These are phyloP conservation scores for Alloscopus bannaensis DNA, from an alignment of 2,888 invertebrate genomes.

Conservation along the genomic window DNA sequence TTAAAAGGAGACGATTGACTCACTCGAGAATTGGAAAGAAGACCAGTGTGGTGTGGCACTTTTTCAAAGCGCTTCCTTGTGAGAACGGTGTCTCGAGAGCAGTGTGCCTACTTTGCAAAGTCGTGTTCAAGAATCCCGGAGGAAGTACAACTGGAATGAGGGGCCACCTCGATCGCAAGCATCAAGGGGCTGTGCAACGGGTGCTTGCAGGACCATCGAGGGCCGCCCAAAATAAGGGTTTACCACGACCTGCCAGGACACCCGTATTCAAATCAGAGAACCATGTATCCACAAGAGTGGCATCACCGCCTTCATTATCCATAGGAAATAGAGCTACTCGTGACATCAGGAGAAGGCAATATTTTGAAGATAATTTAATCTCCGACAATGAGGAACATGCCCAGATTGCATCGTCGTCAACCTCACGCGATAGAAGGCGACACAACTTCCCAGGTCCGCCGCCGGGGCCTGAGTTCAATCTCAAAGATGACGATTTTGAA, in stretches of 20 bases:
- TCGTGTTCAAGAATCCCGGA: conserved; percentile 60
- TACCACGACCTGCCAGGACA: not conserved
- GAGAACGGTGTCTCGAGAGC: conserved; percentile 53
- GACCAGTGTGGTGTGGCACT: conserved; percentile 67
- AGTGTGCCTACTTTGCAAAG: conserved; percentile 57
- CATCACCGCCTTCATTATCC: conserved; percentile 29
- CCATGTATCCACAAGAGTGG: conserved; percentile 1
- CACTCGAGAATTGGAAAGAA: conserved; percentile 54
- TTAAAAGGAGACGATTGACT: conserved; percentile 7
- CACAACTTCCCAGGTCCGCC: conserved; percentile 35
- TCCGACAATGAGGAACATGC: not conserved
- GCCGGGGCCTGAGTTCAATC: conserved; percentile 24
- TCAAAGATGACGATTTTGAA: not conserved
- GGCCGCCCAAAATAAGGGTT: not conserved
- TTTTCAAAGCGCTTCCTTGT: conserved; percentile 48
- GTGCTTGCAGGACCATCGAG: not conserved
- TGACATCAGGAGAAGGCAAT: conserved; percentile 38
- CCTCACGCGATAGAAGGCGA: not conserved
- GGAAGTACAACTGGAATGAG: conserved; percentile 68
- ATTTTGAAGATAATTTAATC: conserved; percentile 31
- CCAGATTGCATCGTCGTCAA: not conserved
- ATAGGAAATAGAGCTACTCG: conserved; percentile 21
- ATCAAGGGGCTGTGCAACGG: conserved; percentile 40
- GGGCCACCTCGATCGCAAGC: conserved; percentile 65
- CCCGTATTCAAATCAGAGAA: not conserved